Base-by-base conservation (phyloP, 2,113 vertebrate genomes). In the Camelus dromedarius region DNA sequence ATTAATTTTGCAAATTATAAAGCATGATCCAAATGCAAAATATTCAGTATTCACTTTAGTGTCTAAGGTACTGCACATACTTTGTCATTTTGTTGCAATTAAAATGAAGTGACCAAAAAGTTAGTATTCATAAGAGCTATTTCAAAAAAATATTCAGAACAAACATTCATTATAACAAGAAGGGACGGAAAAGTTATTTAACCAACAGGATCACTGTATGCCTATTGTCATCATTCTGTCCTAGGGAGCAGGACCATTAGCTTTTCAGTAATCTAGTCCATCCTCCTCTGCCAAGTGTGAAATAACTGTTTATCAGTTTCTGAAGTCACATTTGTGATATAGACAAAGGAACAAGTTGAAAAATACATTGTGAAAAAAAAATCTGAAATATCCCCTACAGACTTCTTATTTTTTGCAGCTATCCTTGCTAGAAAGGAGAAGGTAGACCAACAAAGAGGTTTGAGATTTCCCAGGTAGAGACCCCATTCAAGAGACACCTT, bases 81-180 rank as follows among this genome's bases (percentile, higher is more conserved):
- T 56, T 70, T 20, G 30, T 64, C 13, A 76, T 76, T 89, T 93
- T 73, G 14, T 70, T 90, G 14, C 58, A 38, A 30, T 92, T 67
- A 93, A 91, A 94, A 81, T 26, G 54, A 92, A 91, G 32, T 56
- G 48, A 93, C 77, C 64, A 35, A 91, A 92, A 85, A 73, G 66
- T 79, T 81, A 46, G 35, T 64, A 46, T 64, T 94, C 35, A 89
- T 56, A 69, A 76, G 93, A 96, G 15, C 26, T 20, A 48, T 66
- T 94, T 87, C 60, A 46, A 79, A 85, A 82, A 88, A 66, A 48
- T 50, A 30, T 38, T 70, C 35, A 38, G 2, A 52, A 38, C 24
- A 86, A 72, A 62, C 70, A 26, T 19, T 8, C 13, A 1, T 86
- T 69, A 5, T 42, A 38, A 72, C 30, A 52, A 30, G 62, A 32